A percentile compares a stretch with the other conserved stretches of the same genome.
Evolutionary conservation across 2,797 vertebrate genomes (phyloP).

Genomic region (Poeciliopsis paucimaculata): DNA sequence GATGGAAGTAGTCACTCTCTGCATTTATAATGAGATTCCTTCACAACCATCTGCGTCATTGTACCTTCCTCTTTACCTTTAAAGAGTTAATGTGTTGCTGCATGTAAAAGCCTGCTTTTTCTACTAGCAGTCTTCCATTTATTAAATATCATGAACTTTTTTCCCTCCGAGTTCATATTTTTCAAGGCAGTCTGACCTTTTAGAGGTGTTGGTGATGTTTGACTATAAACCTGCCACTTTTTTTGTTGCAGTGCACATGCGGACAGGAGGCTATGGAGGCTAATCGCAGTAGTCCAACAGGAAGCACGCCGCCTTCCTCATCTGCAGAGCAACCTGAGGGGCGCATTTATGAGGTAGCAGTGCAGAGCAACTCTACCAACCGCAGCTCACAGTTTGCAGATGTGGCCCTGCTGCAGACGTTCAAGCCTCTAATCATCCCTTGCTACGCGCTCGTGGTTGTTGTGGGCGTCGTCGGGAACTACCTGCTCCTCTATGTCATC

Average conservation of each 20-base stretch:
- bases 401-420: slow-evolving; percentile 75
- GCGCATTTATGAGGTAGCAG: slow-evolving; percentile 62
- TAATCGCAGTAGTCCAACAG: slow-evolving; percentile 52
- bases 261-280: slow-evolving; percentile 64
- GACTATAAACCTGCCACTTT: slow-evolving; percentile 2
- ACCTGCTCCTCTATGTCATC: slow-evolving; percentile 87
- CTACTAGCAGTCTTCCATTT: slow-evolving; percentile 11
- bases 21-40: slow-evolving; percentile 22
- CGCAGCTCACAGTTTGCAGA: slow-evolving; percentile 76
- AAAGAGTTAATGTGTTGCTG: slow-evolving; percentile 9
- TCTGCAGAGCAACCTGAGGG: slow-evolving; percentile 32
- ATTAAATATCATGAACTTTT: slow-evolving; percentile 34
- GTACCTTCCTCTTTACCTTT: not conserved
- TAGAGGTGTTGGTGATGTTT: not conserved
- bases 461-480: slow-evolving; percentile 86
- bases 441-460: slow-evolving; percentile 82
- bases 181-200: slow-evolving; percentile 19
- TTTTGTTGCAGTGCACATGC: slow-evolving; percentile 10
- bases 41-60: slow-evolving; percentile 8
- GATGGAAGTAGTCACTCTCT: not conserved
- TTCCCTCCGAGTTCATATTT: slow-evolving; percentile 10
- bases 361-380: slow-evolving; percentile 68
- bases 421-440: slow-evolving; percentile 79
- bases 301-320: slow-evolving; percentile 21
- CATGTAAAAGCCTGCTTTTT: slow-evolving; percentile 20